Base-by-base conservation (phyloP, 2,888 invertebrate genomes). In the Lamproptera curius region DNA sequence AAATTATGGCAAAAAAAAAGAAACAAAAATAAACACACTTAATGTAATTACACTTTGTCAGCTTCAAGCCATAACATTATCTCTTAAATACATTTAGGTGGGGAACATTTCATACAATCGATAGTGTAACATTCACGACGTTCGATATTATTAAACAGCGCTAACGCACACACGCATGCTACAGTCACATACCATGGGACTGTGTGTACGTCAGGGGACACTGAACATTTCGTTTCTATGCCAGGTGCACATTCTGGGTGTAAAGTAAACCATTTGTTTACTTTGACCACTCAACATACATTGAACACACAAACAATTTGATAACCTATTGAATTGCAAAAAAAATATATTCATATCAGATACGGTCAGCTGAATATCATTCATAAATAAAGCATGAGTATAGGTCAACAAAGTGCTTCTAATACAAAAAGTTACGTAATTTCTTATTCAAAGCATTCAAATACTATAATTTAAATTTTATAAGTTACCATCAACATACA, bases 1-100 rank as follows among this genome's bases (percentile, higher is more conserved):
- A 38, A 33, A 31, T 33, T 26, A 9, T 16, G 17, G 16, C n/a
- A 9, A 14, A 26, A n/a, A 20, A 20, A 45, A 23, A 11, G 45
- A 20, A 39, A 34, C 38, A 15, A 45, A 28, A 43, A 43, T 8
- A 10, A 38, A 44, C 33, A 46, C 20, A 33, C 39, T 8, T 46
- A 34, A 46, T 46, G 33, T 39, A 39, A 46, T 46, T 46, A 34
- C 45, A 46, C 45, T 46, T 46, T 46, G 45, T 46, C 45, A 46
- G 45, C 45, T 46, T 46, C 45, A 17, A 39, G 16, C 16, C 33
- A 45, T 33, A 28, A 28, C 17, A 39, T 26, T 33, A 40, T 33
- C 34, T 39, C 10, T 17, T 16, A 34, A 28, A 39, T 34, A 46
- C 34, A 39, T 46, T 39, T 23, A 46, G 39, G 39, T 28, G 31